Evolutionary conservation across 2,888 invertebrate genomes (phyloP), one percentile per base, ranked within the genome.

Genomic region (Bhutanitis thaidina): DNA sequence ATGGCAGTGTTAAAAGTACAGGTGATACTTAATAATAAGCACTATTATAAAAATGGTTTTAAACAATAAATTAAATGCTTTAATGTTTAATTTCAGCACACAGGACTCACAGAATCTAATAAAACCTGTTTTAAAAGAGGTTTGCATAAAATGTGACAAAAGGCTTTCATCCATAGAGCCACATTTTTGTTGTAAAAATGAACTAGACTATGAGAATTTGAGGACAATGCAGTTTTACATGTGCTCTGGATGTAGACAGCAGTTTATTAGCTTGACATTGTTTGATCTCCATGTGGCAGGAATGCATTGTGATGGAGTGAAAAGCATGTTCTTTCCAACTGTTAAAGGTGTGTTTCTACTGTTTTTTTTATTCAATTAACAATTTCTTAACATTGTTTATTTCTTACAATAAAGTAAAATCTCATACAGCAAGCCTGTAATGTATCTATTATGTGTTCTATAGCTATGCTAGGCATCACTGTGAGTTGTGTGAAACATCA

Each of bases 251-350:
- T 83, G 82, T 16, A 53, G 69, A 0, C 65, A 74, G 30, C 30
- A 57, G 0, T 80, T 72, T 30, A 14, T 30, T 0, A 69, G 56
- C 3, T 39, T 78, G 0, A 55, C 59, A 0, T 12, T 62, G 1
- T 86, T 77, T 48, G 72, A 80, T 30, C 34, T 62, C 0, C 86
- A 87, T 44, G 65, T 83, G 0, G 58, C 68, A 0, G 64, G 60
- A 0, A 15, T 58, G 1, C 86, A 87, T 43, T 56, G 62, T 0
- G 64, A 74, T 0, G 60, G 56, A 0, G 57, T 70, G 0, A 74
- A 78, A 30, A 74, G 65, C 15, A 61, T 77, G 60, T 79, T 77
- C 58, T 82, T 86, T 14, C 69, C 79, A 0, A 64, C 53, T 13
- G 40, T 53, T 20, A 45, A 52, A 35, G 72, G 77, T 76, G 59